Evolutionary conservation across 2,797 vertebrate genomes (phyloP), one percentile per base, ranked within the genome.

Genomic region (Anas capensis): DNA sequence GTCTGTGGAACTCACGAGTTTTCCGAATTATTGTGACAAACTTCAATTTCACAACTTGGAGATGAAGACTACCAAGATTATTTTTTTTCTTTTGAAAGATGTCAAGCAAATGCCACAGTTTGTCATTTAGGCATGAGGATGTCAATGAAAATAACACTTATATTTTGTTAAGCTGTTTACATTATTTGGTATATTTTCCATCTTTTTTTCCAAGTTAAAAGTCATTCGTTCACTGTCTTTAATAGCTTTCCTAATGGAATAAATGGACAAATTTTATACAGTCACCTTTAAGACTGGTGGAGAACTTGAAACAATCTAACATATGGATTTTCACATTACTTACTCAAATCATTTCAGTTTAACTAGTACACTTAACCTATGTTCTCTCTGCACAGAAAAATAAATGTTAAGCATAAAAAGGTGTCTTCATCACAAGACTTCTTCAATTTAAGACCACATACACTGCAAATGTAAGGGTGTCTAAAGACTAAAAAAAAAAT

Each of bases 21-120:
- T 94, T 91, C 58, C 11, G 27, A 90, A 86, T 48, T 82, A 70
- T 49, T 61, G 31, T 46, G 71, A 89, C 38, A 92, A 87, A 82
- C 56, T 68, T 83, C 23, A 51, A 12, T 76, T 94, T 82, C 82
- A 92, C 27, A 95, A 66, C 61, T 53, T 64, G 64, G 57, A 92
- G 42, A 82, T 61, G 58, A 88, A 19, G 44, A n/a, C 8, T 23
- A 42, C n/a, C 33, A 65, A 53, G 14, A 23, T 19, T 20, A 44
- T 46, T 64, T 64, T 62, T 31, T 64, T 53, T 53, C 27, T 66
- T 79, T 34, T 89, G 51, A 29, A 48, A 62, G 48, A 82, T 91
- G 69, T 4, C 7, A 76, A 49, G 33, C 29, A 60, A 54, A 57
- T 18, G 16, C 10, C 62, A 75, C 27, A 18, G 56, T 34, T 64